phyloP scores from a whole-genome alignment of 2,797 vertebrate genomes.

The Antrozous pallidus region DNA sequence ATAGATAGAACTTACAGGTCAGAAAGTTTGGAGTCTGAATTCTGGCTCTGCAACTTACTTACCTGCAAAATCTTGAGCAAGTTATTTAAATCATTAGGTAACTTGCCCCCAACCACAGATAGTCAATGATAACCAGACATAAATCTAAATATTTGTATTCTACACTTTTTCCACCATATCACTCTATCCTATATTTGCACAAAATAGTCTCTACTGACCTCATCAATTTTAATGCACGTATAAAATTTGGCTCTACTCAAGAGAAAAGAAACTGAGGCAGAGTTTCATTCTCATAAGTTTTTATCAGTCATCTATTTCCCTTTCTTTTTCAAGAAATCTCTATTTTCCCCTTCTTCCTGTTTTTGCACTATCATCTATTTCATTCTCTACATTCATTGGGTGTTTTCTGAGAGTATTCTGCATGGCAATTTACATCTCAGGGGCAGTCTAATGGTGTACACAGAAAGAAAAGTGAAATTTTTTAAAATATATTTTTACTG shows the following conservation, averaged over 20 bases:
- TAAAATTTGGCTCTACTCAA: constrained; percentile 1
- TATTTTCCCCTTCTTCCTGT: neutral
- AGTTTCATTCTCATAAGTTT: constrained; percentile 1
- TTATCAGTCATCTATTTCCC: neutral
- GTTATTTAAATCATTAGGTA: neutral
- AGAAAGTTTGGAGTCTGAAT: neutral
- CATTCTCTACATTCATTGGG: neutral
- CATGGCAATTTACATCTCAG: neutral
- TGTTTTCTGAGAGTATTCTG: neutral
- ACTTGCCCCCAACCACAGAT: neutral
- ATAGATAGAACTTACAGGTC: neutral
- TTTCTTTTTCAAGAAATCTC: constrained; percentile 16
- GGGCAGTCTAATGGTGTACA: neutral
- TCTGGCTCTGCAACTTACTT: neutral
- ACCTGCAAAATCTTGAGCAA: neutral
- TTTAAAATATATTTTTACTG: too few relatives aligned
- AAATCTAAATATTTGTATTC: constrained; percentile 15
- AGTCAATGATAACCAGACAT: neutral
- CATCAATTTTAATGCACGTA: neutral
- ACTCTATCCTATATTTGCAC: neutral
- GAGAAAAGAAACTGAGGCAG: constrained; percentile 23
- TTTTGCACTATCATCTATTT: neutral
- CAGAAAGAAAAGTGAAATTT: neutral
- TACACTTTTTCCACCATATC: neutral
- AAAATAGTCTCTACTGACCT: constrained; percentile 1